Evolutionary conservation across 1,140 invertebrate genomes (phyloP).

Genomic region (Branchinecta lindahli): DNA sequence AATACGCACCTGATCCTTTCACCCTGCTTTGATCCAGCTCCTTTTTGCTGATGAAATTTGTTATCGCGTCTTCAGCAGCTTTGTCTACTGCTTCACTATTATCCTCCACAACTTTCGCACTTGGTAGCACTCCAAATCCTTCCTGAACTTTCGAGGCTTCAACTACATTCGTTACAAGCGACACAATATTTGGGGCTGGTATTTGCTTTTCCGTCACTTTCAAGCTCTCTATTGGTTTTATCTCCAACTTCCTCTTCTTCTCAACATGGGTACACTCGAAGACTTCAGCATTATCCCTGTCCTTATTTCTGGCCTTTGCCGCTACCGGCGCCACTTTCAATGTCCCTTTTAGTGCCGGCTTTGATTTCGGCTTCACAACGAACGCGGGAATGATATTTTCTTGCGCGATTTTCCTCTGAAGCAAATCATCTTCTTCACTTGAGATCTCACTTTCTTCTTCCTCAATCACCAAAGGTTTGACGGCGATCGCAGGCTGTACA

Average conservation of each 20-base stretch:
- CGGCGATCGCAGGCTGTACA: conserved; percentile 31
- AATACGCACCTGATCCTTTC: conserved; percentile 37
- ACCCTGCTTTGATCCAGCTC: conserved; percentile 51
- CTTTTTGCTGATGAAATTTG: conserved; percentile 40
- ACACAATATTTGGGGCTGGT: conserved; percentile 10
- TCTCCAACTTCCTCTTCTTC: conserved; percentile 30
- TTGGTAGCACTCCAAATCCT: not conserved
- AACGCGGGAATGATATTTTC: conserved; percentile 22
- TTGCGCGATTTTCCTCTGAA: conserved; percentile 41
- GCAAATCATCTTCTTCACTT: conserved; percentile 33
- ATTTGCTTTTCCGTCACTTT: conserved; percentile 16
- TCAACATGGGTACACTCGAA: conserved; percentile 37
- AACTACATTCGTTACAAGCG: conserved; percentile 18
- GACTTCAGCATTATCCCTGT: conserved; percentile 40
- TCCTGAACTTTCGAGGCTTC: conserved; percentile 3
- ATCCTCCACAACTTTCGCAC: conserved; percentile 15
- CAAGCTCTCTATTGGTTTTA: conserved; percentile 29
- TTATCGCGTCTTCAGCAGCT: conserved; percentile 14
- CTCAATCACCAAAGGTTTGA: conserved; percentile 41
- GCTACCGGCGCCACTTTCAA: not conserved
- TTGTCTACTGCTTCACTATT: conserved; percentile 19
- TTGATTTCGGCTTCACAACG: not conserved
- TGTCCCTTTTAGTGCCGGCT: not conserved
- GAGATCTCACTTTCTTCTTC: conserved; percentile 54
- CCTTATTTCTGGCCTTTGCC: not conserved